Evolutionary conservation across 2,113 vertebrate species (phyloP).

Genomic region (Rattus norvegicus): DNA sequence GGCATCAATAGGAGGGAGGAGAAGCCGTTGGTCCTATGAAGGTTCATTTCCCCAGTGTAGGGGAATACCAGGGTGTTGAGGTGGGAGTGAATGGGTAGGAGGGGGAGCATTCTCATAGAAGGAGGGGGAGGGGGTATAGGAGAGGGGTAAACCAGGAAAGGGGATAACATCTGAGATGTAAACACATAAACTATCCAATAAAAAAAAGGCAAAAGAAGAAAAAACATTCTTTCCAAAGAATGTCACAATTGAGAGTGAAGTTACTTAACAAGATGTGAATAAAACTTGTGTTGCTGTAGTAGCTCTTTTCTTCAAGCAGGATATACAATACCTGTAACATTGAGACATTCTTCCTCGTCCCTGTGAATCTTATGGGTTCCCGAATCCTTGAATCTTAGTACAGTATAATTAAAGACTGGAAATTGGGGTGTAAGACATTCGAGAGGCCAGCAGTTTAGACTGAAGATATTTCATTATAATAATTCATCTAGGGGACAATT

Average conservation of each 20-base stretch:
- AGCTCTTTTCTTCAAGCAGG: not conserved
- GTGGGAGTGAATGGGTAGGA: too few species aligned
- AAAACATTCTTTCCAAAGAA: constrained; percentile 29
- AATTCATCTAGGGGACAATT: not conserved
- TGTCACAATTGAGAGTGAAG: not conserved
- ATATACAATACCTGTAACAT: not conserved
- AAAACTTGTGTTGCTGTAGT: not conserved
- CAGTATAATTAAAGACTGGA: not conserved
- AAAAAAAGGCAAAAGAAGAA: too few species aligned
- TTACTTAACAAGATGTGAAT: not conserved
- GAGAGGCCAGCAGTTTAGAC: not conserved
- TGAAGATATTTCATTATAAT: not conserved
- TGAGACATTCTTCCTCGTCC: not conserved
- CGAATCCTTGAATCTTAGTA: constrained; percentile 25
- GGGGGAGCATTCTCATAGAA: too few species aligned
- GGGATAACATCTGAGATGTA: too few species aligned
- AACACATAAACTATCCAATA: too few species aligned
- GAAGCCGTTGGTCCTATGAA: too few species aligned
- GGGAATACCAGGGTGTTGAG: too few species aligned
- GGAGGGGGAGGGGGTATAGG: too few species aligned
- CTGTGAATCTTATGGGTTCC: not conserved
- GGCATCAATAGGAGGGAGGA: too few species aligned
- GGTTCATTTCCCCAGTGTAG: too few species aligned
- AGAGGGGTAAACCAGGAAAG: too few species aligned
- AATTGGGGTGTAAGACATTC: not conserved